Conservation (phyloP, 1,140 invertebrate genomes). For the Asbolus verrucosus region DNA sequence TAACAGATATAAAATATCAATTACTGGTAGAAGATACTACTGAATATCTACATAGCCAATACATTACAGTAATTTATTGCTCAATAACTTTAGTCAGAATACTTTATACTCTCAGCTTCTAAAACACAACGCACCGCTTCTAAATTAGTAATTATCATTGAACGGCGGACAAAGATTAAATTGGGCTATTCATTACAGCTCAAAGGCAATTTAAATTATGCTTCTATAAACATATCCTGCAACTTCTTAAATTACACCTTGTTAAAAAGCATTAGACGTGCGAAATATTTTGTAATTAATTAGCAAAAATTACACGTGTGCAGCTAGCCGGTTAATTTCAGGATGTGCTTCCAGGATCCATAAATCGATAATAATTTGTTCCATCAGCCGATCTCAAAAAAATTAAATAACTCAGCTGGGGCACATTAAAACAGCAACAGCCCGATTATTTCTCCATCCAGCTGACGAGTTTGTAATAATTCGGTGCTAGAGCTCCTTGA, state of each 20-base stretch:
- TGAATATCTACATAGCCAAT: background rate
- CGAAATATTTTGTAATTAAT: too few relatives aligned
- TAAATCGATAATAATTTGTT: too few relatives aligned
- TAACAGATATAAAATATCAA: slow-evolving; percentile 32
- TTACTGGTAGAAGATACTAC: slow-evolving; percentile 3
- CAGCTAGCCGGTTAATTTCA: too few relatives aligned
- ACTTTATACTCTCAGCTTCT: too few relatives aligned
- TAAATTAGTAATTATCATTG: slow-evolving; percentile 7
- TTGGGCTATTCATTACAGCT: background rate
- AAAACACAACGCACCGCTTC: too few relatives aligned
- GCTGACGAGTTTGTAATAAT: slow-evolving; percentile 6
- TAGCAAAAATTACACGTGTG: too few relatives aligned
- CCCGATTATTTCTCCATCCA: background rate
- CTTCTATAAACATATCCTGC: background rate
- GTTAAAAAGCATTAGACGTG: too few relatives aligned
- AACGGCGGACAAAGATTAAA: background rate
- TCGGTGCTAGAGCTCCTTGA: background rate
- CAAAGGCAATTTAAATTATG: background rate
- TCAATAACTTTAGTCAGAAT: too few relatives aligned
- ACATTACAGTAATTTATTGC: slow-evolving; percentile 12
- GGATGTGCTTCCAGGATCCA: too few relatives aligned
- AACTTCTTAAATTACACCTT: too few relatives aligned
- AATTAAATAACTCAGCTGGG: background rate
- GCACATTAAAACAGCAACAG: background rate
- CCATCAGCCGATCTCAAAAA: too few relatives aligned